Evolutionary conservation across 1,140 invertebrate species (phyloP).

Genomic region (Episyrphus balteatus): DNA sequence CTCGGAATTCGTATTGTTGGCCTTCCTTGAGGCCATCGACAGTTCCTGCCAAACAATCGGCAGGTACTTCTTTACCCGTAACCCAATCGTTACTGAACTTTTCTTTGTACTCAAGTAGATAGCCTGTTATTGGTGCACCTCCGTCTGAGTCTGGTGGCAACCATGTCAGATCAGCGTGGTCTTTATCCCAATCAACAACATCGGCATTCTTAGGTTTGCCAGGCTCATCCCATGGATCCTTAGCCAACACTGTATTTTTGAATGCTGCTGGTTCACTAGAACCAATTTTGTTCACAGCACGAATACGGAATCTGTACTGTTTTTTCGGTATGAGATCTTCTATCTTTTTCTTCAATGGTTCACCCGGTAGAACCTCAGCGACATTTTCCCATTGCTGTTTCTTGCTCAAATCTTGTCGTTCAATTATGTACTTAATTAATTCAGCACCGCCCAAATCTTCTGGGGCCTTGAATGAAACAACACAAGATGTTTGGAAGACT

Average conservation of each 20-base stretch:
- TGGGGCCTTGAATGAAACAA: slow-evolving; percentile 82
- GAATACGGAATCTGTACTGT: slow-evolving; percentile 90
- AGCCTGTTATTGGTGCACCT: slow-evolving; percentile 87
- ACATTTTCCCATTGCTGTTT: slow-evolving; percentile 82
- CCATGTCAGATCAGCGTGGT: slow-evolving; percentile 89
- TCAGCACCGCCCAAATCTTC: slow-evolving; percentile 89
- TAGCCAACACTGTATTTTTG: slow-evolving; percentile 77
- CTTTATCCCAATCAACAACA: slow-evolving; percentile 91
- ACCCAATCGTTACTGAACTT: slow-evolving; percentile 87
- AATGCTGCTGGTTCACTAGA: slow-evolving; percentile 79
- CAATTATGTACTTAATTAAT: slow-evolving; percentile 84
- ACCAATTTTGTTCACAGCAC: slow-evolving; percentile 85
- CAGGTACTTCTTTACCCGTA: slow-evolving; percentile 65
- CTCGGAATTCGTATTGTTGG: slow-evolving; percentile 90
- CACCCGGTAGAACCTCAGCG: slow-evolving; percentile 54
- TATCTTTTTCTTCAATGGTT: slow-evolving; percentile 68
- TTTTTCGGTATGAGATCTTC: slow-evolving; percentile 78
- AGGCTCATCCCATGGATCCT: slow-evolving; percentile 97
- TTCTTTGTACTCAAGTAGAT: slow-evolving; percentile 88
- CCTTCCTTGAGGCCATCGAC: slow-evolving; percentile 89
- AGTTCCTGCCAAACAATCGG: slow-evolving; percentile 61
- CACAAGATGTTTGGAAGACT: slow-evolving; percentile 83
- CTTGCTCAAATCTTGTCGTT: slow-evolving; percentile 82
- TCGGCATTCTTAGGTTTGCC: slow-evolving; percentile 83
- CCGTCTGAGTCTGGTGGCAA: slow-evolving; percentile 81